A percentile compares a stretch with the other conserved stretches of the same genome.
Conservation (phyloP, 2,113 vertebrate species). For the Clarias magur region DNA sequence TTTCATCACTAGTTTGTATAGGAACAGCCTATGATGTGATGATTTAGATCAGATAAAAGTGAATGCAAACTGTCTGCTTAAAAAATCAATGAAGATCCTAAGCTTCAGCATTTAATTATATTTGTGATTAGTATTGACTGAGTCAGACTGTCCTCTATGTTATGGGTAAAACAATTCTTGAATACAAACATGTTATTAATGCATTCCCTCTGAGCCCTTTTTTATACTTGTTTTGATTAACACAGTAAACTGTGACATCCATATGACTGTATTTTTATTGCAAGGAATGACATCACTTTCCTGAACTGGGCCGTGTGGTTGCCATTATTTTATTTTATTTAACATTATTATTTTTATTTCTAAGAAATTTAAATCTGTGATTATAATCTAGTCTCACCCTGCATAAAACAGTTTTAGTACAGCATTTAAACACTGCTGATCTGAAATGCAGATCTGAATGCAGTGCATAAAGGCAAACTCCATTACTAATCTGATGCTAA, state of each 20-base stretch:
- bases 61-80: conserved; percentile 70
- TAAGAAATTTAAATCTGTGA: neutral
- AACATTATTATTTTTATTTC: neutral
- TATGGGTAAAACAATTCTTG: conserved; percentile 61
- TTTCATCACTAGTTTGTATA: conserved; percentile 60
- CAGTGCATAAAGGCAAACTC: neutral
- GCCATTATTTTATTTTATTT: neutral
- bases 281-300: neutral
- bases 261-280: neutral
- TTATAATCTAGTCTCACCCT: neutral
- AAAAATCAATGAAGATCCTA: conserved; percentile 66
- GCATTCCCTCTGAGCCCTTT: conserved; percentile 32
- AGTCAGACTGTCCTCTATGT: conserved; percentile 54
- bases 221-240: conserved; percentile 16
- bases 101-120: conserved; percentile 73
- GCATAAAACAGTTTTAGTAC: neutral
- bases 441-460: neutral
- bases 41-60: conserved; percentile 73
- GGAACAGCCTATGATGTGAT: conserved; percentile 62
- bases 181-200: conserved; percentile 34
- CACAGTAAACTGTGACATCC: neutral
- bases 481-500: neutral
- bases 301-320: neutral
- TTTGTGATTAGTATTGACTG: conserved; percentile 77
- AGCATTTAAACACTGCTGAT: neutral